Evolutionary conservation across 2,888 invertebrate species (phyloP).

Genomic region (Boloria euphrosyne): DNA sequence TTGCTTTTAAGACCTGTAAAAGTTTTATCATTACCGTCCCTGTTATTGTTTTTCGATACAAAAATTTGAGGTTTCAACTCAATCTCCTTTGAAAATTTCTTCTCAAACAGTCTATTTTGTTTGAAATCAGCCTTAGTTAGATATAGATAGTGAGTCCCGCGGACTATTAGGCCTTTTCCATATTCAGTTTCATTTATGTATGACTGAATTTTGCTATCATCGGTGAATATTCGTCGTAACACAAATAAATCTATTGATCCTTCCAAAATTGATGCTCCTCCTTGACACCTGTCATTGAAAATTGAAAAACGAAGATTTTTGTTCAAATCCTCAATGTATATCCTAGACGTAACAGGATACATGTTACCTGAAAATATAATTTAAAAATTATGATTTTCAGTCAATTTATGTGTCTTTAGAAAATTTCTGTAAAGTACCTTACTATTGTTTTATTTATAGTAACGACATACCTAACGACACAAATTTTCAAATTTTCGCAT

Average conservation of each 20-base stretch:
- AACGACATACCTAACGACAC: no score
- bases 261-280: conserved; percentile 87
- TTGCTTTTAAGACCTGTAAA: conserved; percentile 73
- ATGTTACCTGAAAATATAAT: conserved; percentile 84
- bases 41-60: conserved; percentile 32
- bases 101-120: conserved; percentile 61
- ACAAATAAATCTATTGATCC: conserved; percentile 91
- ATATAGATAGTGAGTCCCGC: conserved; percentile 63
- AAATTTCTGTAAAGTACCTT: no score
- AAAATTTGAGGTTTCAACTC: conserved; percentile 53
- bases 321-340: conserved; percentile 84
- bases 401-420: background rate
- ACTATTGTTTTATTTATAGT: no score
- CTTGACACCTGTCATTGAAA: conserved; percentile 90
- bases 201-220: conserved; percentile 83
- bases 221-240: conserved; percentile 90
- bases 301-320: conserved; percentile 79
- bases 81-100: conserved; percentile 65
- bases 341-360: conserved; percentile 94
- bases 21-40: background rate
- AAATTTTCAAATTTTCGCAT: no score
- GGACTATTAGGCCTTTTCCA: conserved; percentile 46
- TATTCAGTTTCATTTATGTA: conserved; percentile 55
- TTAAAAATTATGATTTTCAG: background rate
- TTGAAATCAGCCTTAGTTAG: conserved; percentile 55